Conservation (phyloP, 2,113 vertebrate genomes). For the Heterotilapia buettikoferi region DNA sequence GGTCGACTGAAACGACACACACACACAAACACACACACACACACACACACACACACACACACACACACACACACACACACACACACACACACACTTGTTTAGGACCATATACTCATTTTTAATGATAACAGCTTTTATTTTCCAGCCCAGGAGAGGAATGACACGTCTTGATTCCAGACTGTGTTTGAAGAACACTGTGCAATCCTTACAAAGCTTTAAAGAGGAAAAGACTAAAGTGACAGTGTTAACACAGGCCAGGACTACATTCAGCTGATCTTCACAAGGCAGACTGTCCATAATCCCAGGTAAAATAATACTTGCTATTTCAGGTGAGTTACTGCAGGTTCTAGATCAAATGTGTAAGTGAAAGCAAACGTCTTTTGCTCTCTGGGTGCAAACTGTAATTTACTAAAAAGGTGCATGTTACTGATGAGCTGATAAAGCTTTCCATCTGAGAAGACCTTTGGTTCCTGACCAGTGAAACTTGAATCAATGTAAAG, state of each 20-base stretch:
- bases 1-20: no score
- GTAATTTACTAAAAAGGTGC: neutral
- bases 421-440: neutral
- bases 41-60: no score
- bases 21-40: neutral
- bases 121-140: neutral
- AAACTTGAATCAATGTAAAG: neutral
- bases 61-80: neutral
- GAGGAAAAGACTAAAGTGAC: neutral
- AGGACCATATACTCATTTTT: neutral
- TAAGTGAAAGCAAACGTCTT: neutral
- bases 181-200: neutral
- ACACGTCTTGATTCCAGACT: neutral
- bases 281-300: neutral
- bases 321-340: neutral
- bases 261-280: neutral
- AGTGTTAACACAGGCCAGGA: neutral
- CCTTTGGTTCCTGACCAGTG: neutral
- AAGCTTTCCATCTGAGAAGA: neutral
- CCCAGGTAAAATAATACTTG: neutral
- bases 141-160: neutral
- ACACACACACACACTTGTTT: neutral
- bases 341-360: neutral
- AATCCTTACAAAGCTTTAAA: neutral
- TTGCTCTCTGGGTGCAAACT: neutral